Evolutionary conservation across 2,888 invertebrate species (phyloP), one percentile per base, ranked within the genome.

Genomic region (Muschampia plurimacula): DNA sequence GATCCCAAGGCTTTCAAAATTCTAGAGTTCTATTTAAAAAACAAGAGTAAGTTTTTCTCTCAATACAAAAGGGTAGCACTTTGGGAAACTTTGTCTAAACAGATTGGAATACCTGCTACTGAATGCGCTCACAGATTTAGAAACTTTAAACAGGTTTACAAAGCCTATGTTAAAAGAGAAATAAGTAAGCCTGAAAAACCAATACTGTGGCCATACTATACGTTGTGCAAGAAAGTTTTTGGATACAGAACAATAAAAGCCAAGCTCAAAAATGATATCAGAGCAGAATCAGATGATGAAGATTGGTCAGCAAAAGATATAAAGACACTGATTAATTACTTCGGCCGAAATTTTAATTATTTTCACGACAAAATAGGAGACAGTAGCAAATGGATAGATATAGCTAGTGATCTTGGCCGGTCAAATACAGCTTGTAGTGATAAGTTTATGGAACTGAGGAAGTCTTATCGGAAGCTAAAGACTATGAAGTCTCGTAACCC

Each of bases 201-300:
- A 0, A 90, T 93, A 3, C 79, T 90, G 0, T 93, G 93, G 93
- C 93, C 92, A 0, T 92, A 93, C 68, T 93, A 90, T 10, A 80
- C 83, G 4, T 74, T 91, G 0, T 93, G 93, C 79, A 94, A 93
- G 73, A 94, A 92, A 81, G 91, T 92, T 0, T 94, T 93, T 28
- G 93, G 93, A 0, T 93, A 93, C 72, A 75, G 93, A 78, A 85
- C 87, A 0, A 82, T 93, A 2, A 93, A 91, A 74, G 80, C 81
- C 0, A 92, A 92, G 75, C 77, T 93, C 0, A 90, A 89, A 63
- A 87, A 85, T 36, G 86, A 86, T 0, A 41, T 63, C 2, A 86
- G 86, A 76, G 60, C 80, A 0, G 89, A 86, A 5, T 81, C 84
- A 0, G 88, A 83, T 8, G 84, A 90, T 0, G 87, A 89, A 66